Percentiles rank a stretch among this genome's conserved stretches.
Evolutionary conservation across 2,888 invertebrate species (phyloP).

Genomic region (Pheosia gnoma): DNA sequence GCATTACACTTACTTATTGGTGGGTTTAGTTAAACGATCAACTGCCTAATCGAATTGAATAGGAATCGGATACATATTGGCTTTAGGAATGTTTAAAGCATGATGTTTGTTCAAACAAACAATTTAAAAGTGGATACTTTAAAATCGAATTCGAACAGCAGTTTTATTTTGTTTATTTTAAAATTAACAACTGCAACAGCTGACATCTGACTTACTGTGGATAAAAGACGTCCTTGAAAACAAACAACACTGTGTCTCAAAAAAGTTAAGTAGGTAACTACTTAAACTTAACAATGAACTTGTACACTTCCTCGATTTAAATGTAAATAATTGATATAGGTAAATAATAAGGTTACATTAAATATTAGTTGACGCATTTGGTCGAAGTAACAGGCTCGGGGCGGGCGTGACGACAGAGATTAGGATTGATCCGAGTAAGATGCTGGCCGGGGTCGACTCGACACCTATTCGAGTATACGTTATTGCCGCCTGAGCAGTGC

Average conservation of each 20-base stretch:
- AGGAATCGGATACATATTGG: constrained; percentile 42
- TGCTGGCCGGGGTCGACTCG: constrained; percentile 47
- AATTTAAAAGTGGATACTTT: constrained; percentile 8
- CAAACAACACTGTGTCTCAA: constrained; percentile 8
- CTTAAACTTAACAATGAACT: constrained; percentile 8
- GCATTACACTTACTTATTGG: constrained; percentile 82
- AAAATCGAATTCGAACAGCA: constrained; percentile 14
- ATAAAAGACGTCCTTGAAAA: constrained; percentile 21
- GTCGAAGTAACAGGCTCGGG: constrained; percentile 43
- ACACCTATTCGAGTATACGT: constrained; percentile 66
- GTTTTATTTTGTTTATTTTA: not conserved
- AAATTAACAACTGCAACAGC: constrained; percentile 23
- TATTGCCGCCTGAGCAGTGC: constrained; percentile 69
- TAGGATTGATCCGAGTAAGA: constrained; percentile 70
- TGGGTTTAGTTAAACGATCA: constrained; percentile 68
- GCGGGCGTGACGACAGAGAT: constrained; percentile 65
- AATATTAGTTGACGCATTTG: constrained; percentile 45
- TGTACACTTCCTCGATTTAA: constrained; percentile 31
- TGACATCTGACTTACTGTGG: constrained; percentile 1
- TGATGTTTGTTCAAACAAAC: constrained; percentile 12
- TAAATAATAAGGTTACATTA: constrained; percentile 52
- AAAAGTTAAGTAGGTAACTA: not conserved
- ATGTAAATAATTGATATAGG: constrained; percentile 32
- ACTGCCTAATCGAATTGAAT: constrained; percentile 78
- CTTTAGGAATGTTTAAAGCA: constrained; percentile 16